Evolutionary conservation across 2,113 vertebrate genomes (phyloP).

Genomic region (Patagioenas fasciata): DNA sequence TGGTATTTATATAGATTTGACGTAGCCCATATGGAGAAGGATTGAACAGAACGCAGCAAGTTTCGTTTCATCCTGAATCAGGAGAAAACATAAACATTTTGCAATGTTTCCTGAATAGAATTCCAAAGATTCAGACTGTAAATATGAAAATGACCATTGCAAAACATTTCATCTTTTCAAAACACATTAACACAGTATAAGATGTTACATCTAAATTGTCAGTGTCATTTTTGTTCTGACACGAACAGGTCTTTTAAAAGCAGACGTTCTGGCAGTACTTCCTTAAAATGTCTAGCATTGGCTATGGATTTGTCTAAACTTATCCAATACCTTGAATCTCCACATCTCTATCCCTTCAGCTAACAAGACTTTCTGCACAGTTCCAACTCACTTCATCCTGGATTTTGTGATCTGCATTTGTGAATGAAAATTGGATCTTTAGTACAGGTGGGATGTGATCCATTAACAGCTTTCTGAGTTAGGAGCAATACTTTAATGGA

Average conservation of each 20-base stretch:
- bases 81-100: conserved; percentile 31
- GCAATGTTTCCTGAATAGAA: neutral
- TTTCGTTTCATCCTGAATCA: neutral
- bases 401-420: neutral
- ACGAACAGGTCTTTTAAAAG: neutral
- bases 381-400: neutral
- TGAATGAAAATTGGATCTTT: conserved; percentile 12
- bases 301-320: neutral
- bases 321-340: neutral
- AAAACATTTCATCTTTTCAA: neutral
- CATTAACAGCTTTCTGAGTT: neutral
- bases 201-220: neutral
- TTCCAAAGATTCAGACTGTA: neutral
- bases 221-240: neutral
- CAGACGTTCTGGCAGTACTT: neutral
- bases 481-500: neutral
- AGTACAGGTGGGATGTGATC: conserved; percentile 2
- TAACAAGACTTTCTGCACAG: neutral
- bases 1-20: conserved; percentile 17
- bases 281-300: neutral
- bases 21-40: conserved; percentile 20
- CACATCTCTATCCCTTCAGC: neutral
- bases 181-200: neutral
- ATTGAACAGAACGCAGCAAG: neutral
- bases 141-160: conserved; percentile 9